Base-by-base conservation (phyloP, 2,888 invertebrate species). In the Saturnia pavonia region DNA sequence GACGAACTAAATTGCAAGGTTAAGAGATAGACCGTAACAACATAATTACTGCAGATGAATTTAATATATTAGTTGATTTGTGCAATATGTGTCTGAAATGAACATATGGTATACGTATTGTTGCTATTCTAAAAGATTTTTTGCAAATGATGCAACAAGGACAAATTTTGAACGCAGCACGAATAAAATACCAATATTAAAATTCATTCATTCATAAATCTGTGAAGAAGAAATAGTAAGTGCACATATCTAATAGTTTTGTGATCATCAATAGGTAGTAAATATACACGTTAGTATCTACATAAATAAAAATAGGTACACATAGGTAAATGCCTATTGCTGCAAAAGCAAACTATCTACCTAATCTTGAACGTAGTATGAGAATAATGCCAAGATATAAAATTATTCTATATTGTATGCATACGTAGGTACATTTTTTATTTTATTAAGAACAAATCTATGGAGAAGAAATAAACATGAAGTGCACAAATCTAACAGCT, bases 41-140 rank as follows among this genome's bases (percentile, higher is more conserved):
- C 54, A 25, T 54, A n/a, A 14, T 25, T 22, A 54, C 22, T 67
- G 67, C 54, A 70, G 70, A 70, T 66, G 67, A 65, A 51, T 22
- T 14, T n/a, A 22, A 51, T 22, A 22, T n/a, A 22, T 22, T 40
- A 40, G 19, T 40, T n/a, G 22, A 40, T 65, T 65, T n/a, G 65
- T 65, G 65, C 65, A 0, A 40, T 65, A 65, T n/a, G 65, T 65
- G 65, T n/a, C n/a, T 27, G 22, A 40, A 68, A 40, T 48, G 22
- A 40, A 40, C 54, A 19, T 25, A 6, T 54, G 9, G 11, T n/a
- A 54, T 11, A 22, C 48, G 16, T 48, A 19, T 48, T 48, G 19
- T 19, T 16, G 19, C n/a, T 3, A 48, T 19, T 0, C 19, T 19
- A n/a, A 6, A 2, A 48, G 48, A 48, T 45, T 45, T 45, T n/a